Evolutionary conservation across 2,888 invertebrate genomes (phyloP).

Genomic region (Petrolisthes cinctipes): DNA sequence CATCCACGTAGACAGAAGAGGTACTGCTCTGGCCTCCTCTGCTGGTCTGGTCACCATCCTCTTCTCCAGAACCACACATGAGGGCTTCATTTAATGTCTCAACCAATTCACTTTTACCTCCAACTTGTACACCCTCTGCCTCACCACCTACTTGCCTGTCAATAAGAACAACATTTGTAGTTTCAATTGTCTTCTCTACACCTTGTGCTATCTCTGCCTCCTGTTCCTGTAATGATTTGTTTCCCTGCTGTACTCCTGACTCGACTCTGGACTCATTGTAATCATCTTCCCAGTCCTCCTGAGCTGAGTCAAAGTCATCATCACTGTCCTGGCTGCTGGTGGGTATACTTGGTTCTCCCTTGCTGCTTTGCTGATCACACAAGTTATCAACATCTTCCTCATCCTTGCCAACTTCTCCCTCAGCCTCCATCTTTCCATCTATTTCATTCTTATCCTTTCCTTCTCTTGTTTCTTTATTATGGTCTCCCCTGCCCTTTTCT

Average conservation of each 20-base stretch:
- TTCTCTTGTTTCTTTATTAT: background rate
- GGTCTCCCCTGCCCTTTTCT: background rate
- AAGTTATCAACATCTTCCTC: background rate
- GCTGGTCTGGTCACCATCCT: background rate
- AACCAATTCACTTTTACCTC: background rate
- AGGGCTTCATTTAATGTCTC: constrained; percentile 12
- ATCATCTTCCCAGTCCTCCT: constrained; percentile 56
- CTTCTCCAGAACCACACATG: background rate
- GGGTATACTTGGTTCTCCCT: too few relatives aligned
- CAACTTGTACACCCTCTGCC: background rate
- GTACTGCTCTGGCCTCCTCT: constrained; percentile 27
- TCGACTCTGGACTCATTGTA: background rate
- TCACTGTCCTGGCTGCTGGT: constrained; percentile 43
- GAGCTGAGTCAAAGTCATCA: constrained; percentile 55
- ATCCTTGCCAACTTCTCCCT: constrained; percentile 6
- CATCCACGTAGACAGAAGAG: constrained; percentile 48
- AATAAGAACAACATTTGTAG: background rate
- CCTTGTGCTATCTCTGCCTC: background rate
- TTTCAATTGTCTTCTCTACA: background rate
- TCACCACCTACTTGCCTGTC: background rate
- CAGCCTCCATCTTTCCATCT: background rate
- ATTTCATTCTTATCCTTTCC: background rate
- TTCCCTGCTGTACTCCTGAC: background rate
- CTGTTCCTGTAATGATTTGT: background rate
- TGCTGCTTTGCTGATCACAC: background rate